Base-by-base conservation (phyloP, 1,140 invertebrate species). In the Drosophila baimaii region DNA sequence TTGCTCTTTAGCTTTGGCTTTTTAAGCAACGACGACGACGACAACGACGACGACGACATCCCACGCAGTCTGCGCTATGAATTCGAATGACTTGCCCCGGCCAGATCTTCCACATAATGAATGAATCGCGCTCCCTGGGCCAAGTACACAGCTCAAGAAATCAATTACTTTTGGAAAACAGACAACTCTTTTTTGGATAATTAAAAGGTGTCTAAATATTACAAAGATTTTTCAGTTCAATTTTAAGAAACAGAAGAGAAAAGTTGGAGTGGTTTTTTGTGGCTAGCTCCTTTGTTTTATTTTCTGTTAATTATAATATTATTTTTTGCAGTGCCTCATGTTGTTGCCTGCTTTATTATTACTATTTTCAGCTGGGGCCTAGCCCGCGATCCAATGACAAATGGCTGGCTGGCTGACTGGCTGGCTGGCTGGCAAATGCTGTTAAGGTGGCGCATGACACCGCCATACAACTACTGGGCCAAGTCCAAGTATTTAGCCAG, bases 391-490 rank as follows among this genome's bases (percentile, higher is more conserved):
- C 62, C 65, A 61, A 64, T 81, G 68, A 63, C 52, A 76, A 70
- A 65, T 73, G 80, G 27, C 55, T 65, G 58, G 55, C 74, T 85
- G 81, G 41, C 44, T 47, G n/a, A 63, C 73, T 64, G 61, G 74
- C 72, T 79, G 47, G 46, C 70, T 86, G 82, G 69, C 78, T 70
- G 68, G 77, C 70, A 84, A 84, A 89, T 81, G 85, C 61, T 89
- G 84, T 89, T 89, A 84, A 90, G 84, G 84, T 89, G 84, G 85
- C 81, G 81, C 85, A 84, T 81, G 84, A 89, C 84, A 89, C 77
- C 64, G 71, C 69, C 72, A 55, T 61, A 55, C 51, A 71, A 80
- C 80, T 82, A 75, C 80, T 79, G 80, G 77, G 71, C 80, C 80
- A 71, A 57, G 68, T 71, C 68, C 68, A 71, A 80, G 61, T 82